These are phyloP conservation scores for Amphilophus citrinellus DNA, from an alignment of 2,113 vertebrate genomes.

Conservation along the genomic window DNA sequence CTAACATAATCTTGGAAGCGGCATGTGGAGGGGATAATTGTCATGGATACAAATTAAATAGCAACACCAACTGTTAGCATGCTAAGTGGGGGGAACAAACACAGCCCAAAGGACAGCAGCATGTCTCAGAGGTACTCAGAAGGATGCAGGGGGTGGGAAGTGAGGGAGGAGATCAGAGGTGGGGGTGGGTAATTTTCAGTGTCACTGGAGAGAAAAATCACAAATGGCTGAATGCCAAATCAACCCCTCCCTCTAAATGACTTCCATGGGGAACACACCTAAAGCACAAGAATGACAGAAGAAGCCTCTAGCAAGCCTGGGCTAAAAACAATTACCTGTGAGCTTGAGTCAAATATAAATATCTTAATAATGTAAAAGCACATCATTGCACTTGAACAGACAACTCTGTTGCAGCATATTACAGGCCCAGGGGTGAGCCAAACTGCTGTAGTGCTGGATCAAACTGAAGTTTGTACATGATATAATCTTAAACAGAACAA, in stretches of 20 bases:
- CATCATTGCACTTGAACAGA: background rate
- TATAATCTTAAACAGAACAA: background rate
- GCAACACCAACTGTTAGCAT: constrained; percentile 62
- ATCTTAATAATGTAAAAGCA: background rate
- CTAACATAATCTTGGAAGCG: constrained; percentile 61
- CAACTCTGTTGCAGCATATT: background rate
- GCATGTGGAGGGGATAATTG: constrained; percentile 67
- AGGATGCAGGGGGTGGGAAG: constrained; percentile 50
- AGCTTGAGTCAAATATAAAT: constrained; percentile 19
- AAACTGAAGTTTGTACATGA: background rate
- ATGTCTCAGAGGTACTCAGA: constrained; percentile 50
- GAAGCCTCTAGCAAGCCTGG: constrained; percentile 30
- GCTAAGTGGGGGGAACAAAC: constrained; percentile 51
- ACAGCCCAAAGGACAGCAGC: constrained; percentile 53
- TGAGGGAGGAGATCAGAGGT: constrained; percentile 45
- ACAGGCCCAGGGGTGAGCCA: background rate
- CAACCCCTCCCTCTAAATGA: constrained; percentile 77
- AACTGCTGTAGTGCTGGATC: background rate
- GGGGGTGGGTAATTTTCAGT: constrained; percentile 71
- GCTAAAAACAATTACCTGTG: constrained; percentile 43
- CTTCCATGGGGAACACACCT: constrained; percentile 71
- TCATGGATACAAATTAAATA: constrained; percentile 72
- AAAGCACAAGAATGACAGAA: constrained; percentile 52
- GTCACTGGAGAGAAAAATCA: constrained; percentile 77
- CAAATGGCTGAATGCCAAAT: constrained; percentile 73